Base-by-base conservation (phyloP, 2,113 vertebrate species). In the Urocynchramus pylzowi region DNA sequence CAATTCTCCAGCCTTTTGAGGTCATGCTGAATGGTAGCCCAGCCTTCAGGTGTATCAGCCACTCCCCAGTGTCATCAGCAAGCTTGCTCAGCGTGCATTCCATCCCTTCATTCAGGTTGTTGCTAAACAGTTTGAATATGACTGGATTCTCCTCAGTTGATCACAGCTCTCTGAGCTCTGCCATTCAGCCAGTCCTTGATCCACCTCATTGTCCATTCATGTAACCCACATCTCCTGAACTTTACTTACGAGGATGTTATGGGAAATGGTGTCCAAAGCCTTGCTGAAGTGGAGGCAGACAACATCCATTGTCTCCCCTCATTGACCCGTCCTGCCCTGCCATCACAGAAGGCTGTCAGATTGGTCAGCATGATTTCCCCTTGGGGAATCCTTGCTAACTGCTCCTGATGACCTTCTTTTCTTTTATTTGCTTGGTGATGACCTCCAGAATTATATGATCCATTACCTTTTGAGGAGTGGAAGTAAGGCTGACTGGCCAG, bases 261-360 rank as follows among this genome's bases (percentile, higher is more conserved):
- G 26, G 17, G 35, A 88, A 22, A 42, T 13, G 5, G 20, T 35
- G 42, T 64, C 42, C 45, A 56, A 42, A 71, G 17, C 31, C 50
- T 42, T 56, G 49, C 31, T 56, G 35, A 42, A 31, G 14, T 23
- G 11, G 12, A 64, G 17, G 11, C 28, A 49, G 31, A 31, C 35
- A 64, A 5, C 30, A 41, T 17, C 45, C n/a, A 63, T 21, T 42
- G 49, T 49, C 11, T 71, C 17, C 35, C 64, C 26, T 88, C 7
- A 1, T 0, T 16, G 11, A 22, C 21, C 24, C 0, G 0, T 78
- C 28, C 23, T 45, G 19, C 74, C 19, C 1, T 39, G 15, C 39
- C 28, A 24, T 61, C 41, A 41, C 1, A 41, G 24, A 41, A 28
- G 19, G 30, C 74, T 70, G 49, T 61, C n/a, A 79, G 11, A 21